Conservation (phyloP, 2,113 vertebrate genomes). For the Mesocricetus auratus region DNA sequence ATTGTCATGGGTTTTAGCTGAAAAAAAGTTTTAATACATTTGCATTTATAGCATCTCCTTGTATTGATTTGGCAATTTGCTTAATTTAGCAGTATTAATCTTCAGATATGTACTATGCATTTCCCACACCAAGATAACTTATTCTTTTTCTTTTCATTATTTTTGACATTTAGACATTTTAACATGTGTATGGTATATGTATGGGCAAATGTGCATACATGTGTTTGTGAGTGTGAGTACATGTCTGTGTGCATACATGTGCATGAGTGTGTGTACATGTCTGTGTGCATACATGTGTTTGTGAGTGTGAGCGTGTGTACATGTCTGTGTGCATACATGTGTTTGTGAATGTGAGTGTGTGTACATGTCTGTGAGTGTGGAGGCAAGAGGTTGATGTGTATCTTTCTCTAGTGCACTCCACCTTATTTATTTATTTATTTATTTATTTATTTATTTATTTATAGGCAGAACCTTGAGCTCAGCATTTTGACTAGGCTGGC, state of each 20-base stretch:
- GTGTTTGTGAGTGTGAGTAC: background rate
- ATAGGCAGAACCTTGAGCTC: background rate
- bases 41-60: background rate
- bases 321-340: background rate
- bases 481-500: background rate
- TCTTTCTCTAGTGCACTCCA: background rate
- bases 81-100: background rate
- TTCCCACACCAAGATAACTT: background rate
- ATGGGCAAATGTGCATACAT: background rate
- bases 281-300: background rate
- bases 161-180: constrained; percentile 56
- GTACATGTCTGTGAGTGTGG: background rate
- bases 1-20: background rate
- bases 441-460: background rate
- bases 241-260: background rate
- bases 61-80: background rate
- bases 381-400: background rate
- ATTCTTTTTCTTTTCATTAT: constrained; percentile 50
- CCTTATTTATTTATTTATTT: background rate
- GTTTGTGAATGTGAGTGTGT: background rate
- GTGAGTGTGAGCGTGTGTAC: background rate
- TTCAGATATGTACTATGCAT: background rate
- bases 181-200: background rate
- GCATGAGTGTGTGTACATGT: background rate
- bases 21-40: background rate